Percentiles rank a stretch among this genome's conserved stretches.
These are phyloP conservation scores for Pyrrhosoma nymphula DNA, from an alignment of 2,888 invertebrate species.

Conservation along the genomic window DNA sequence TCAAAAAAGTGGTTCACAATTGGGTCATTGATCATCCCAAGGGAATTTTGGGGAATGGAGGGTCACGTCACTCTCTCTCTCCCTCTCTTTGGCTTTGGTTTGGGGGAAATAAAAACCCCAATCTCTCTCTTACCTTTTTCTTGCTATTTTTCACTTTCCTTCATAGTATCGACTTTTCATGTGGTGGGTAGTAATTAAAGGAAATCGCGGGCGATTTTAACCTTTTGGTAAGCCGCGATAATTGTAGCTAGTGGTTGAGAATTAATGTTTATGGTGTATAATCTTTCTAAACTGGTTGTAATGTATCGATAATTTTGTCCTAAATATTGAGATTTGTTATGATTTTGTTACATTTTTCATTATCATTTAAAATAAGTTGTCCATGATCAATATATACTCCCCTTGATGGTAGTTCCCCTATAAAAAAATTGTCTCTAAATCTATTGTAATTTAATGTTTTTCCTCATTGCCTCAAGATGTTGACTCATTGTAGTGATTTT, in stretches of 20 bases:
- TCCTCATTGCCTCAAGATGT: conserved; percentile 65
- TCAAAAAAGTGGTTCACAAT: conserved; percentile 60
- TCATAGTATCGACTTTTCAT: conserved; percentile 63
- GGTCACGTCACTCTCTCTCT: conserved; percentile 44
- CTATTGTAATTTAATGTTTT: conserved; percentile 60
- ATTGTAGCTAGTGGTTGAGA: conserved; percentile 63
- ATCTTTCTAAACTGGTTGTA: conserved; percentile 64
- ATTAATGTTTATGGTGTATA: conserved; percentile 66
- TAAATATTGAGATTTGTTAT: conserved; percentile 57
- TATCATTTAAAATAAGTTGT: conserved; percentile 51
- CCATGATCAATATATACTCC: not conserved
- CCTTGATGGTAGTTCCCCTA: conserved; percentile 1
- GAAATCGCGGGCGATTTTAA: conserved; percentile 66
- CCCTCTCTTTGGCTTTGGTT: conserved; percentile 62
- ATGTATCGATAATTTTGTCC: conserved; percentile 58
- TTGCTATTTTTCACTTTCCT: conserved; percentile 61
- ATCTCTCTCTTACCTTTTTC: conserved; percentile 48
- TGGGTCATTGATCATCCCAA: conserved; percentile 65
- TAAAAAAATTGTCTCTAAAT: conserved; percentile 28
- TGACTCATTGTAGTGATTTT: conserved; percentile 66
- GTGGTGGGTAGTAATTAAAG: conserved; percentile 61
- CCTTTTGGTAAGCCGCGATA: conserved; percentile 64
- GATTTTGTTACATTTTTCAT: conserved; percentile 48
- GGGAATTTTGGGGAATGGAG: conserved; percentile 62
- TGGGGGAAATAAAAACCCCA: conserved; percentile 39